Conservation (phyloP, 2,888 invertebrate genomes). For the Epiblema foenella region DNA sequence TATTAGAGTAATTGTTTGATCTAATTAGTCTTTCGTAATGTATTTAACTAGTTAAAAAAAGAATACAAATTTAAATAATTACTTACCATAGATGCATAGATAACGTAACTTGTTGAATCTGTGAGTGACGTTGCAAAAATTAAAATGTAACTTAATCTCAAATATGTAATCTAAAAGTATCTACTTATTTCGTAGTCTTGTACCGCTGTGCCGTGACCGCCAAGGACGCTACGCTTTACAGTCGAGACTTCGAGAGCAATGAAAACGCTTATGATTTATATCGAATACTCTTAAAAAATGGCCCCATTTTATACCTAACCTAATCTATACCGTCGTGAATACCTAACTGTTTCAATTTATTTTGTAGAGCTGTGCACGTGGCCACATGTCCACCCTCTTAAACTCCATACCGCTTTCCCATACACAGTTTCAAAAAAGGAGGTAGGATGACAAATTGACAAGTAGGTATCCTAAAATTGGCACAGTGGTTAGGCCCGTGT, state of each 20-base stretch:
- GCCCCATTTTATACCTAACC: too few relatives aligned
- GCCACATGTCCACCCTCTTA: too few relatives aligned
- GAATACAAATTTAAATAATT: neutral
- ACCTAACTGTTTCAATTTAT: too few relatives aligned
- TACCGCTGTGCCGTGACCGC: conserved; percentile 5
- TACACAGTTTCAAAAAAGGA: too few relatives aligned
- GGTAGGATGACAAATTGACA: too few relatives aligned
- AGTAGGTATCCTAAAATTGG: too few relatives aligned
- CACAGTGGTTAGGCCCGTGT: too few relatives aligned
- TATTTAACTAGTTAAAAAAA: neutral
- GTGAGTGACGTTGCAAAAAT: conserved; percentile 17
- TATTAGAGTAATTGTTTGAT: too few relatives aligned
- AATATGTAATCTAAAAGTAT: conserved; percentile 11
- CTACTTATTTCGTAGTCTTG: neutral
- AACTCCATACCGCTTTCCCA: too few relatives aligned
- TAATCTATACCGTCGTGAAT: too few relatives aligned
- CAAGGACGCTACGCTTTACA: conserved; percentile 18
- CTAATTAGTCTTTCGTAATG: neutral
- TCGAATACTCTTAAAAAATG: too few relatives aligned
- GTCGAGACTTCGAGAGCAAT: neutral
- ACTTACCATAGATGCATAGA: conserved; percentile 5
- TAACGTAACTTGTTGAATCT: conserved; percentile 5
- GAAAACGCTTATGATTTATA: neutral
- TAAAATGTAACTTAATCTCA: conserved; percentile 11
- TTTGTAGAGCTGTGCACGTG: too few relatives aligned